A percentile compares a stretch with the other conserved stretches of the same genome.
Conservation (phyloP, 2,113 vertebrate genomes). For the Rhadina sibilatrix region DNA sequence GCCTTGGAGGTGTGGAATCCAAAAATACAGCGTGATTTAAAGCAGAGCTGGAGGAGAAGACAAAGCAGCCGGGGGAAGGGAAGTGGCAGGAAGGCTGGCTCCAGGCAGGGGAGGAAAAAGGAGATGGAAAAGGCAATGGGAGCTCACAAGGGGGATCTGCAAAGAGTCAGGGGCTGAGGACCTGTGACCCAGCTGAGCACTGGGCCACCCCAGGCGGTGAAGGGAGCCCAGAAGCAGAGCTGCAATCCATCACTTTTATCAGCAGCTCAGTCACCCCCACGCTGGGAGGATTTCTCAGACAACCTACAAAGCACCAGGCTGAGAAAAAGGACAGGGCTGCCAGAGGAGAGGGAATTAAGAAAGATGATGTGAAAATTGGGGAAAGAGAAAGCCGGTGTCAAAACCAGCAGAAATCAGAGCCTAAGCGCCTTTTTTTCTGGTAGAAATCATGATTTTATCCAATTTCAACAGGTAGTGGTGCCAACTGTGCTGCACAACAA, state of each 20-base stretch:
- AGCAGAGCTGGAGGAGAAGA: background rate
- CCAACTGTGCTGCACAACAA: constrained; percentile 10
- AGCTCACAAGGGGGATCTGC: background rate
- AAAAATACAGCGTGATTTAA: background rate
- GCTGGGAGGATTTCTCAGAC: background rate
- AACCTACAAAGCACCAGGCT: background rate
- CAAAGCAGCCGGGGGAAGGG: background rate
- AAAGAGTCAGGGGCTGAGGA: background rate
- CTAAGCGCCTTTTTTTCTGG: background rate
- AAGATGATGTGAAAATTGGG: background rate
- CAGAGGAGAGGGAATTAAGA: background rate
- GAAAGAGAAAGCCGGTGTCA: background rate
- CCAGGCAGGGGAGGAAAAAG: background rate
- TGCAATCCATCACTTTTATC: background rate
- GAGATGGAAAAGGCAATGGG: background rate
- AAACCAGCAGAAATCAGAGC: background rate
- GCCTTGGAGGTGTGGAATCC: background rate
- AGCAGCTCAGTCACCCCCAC: background rate
- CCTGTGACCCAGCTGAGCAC: background rate
- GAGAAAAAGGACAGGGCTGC: background rate
- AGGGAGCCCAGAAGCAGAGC: background rate
- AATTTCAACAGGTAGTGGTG: constrained; percentile 19
- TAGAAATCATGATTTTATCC: background rate
- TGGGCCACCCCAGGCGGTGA: background rate
- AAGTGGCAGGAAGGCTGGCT: background rate